These are phyloP conservation scores for Stomorhina lunata DNA, from an alignment of 2,888 invertebrate species.

Conservation along the genomic window DNA sequence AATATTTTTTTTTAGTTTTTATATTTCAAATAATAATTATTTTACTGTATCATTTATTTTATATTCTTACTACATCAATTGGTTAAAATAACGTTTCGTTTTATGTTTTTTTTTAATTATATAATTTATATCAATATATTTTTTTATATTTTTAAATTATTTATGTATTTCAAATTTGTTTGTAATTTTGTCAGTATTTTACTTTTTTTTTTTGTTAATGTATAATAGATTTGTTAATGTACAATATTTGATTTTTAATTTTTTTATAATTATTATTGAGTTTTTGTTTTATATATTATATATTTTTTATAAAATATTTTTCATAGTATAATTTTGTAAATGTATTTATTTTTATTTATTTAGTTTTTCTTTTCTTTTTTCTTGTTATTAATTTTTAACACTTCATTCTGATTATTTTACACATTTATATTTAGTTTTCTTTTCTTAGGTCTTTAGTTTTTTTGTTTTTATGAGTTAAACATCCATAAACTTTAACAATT, in stretches of 20 bases:
- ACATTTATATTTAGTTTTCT: slow-evolving; percentile 67
- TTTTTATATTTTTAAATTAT: slow-evolving; percentile 39
- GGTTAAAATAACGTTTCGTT: slow-evolving; percentile 65
- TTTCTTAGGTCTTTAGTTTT: slow-evolving; percentile 12
- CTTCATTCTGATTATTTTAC: slow-evolving; percentile 68
- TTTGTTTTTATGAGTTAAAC: slow-evolving; percentile 63
- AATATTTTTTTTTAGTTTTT: slow-evolving; percentile 39
- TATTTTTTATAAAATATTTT: slow-evolving; percentile 44
- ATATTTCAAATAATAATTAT: slow-evolving; percentile 54
- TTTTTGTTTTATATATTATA: slow-evolving; percentile 8
- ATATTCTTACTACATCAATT: slow-evolving; percentile 75
- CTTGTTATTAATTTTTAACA: slow-evolving; percentile 48
- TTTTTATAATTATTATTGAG: slow-evolving; percentile 51
- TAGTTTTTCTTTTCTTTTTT: slow-evolving; percentile 13
- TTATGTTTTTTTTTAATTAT: slow-evolving; percentile 69
- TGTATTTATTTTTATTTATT: slow-evolving; percentile 55
- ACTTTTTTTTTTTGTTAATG: slow-evolving; percentile 56
- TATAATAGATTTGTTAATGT: slow-evolving; percentile 59
- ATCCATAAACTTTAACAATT: slow-evolving; percentile 78
- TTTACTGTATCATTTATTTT: slow-evolving; percentile 50
- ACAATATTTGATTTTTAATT: slow-evolving; percentile 59
- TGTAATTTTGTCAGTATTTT: slow-evolving; percentile 35
- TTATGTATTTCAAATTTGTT: slow-evolving; percentile 17
- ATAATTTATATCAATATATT: slow-evolving; percentile 28
- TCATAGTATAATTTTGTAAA: slow-evolving; percentile 28